Evolutionary conservation across 2,797 vertebrate genomes (phyloP), one percentile per base, ranked within the genome.

Genomic region (Cyprinella venusta): DNA sequence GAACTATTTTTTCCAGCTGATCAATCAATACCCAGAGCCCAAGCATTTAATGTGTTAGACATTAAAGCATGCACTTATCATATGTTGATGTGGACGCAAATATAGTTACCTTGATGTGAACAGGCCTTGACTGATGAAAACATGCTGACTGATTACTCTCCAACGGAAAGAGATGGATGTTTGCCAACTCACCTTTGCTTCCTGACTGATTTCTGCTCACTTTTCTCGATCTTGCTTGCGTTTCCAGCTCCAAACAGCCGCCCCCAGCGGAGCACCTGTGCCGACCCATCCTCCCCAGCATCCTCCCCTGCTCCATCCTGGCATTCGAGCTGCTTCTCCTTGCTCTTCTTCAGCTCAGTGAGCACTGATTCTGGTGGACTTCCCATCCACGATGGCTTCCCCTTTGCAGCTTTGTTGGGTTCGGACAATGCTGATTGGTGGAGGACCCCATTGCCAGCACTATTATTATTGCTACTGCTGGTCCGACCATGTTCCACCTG

Each of bases 341-440:
- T 94, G 88, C 90, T 94, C 63, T 50, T 89, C 83, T 95, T 96
- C 83, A 96, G 91, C 88, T 96, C 96, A 0, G 93, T 94, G 65
- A 98, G 90, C 50, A 98, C 95, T 0, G 96, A 97, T 85, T 98
- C 97, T 0, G 97, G 97, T 0, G 97, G 98, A 86, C 97, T 99
- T 9, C 98, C 98, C 97, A 98, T 98, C 97, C 97, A 98, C 1
- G 95, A 97, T 0, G 95, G 94, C 89, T 94, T 94, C 74, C 91
- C 96, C 77, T 93, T 93, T 70, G 80, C 10, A 40, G 77, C 8
- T 67, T 88, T 92, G 0, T 79, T 69, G 0, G 89, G 83, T 33
- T 88, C 89, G 8, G 75, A 42, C 1, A 88, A n/a, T 26, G 69
- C 24, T 74, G 75, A 76, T 52, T 76, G 40, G 86, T 76, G 76